Evolutionary conservation across 2,113 vertebrate species (phyloP), one percentile per base, ranked within the genome.

Genomic region (Illadopsis cleaveri): DNA sequence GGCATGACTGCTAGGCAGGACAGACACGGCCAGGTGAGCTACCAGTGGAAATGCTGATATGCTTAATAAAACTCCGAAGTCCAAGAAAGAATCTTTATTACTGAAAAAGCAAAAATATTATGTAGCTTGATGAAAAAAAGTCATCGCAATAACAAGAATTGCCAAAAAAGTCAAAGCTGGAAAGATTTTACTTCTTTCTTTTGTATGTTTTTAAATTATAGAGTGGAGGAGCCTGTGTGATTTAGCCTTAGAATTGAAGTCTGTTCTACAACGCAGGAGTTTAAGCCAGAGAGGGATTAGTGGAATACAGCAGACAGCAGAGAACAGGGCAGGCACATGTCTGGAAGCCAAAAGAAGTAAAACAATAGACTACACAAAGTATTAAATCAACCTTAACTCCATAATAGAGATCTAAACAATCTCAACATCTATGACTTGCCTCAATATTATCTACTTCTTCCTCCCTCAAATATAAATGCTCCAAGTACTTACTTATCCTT

Each of bases 331-430:
- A 58, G 16, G 30, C 16, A 9, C 28, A 45, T 6, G 30, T 40
- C 70, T 85, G 16, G 50, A 83, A 90, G 79, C 31, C 3, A 5
- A 75, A 78, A 68, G 47, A 31, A 53, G 40, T 64, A 73, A 61
- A 89, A 81, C 42, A 83, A 91, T 6, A 73, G 89, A 80, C 38
- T 77, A 84, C 15, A 78, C 10, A 91, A 90, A 77, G 31, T 60
- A 65, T 40, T 94, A 90, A 68, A 90, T 75, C 58, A 92, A 82
- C 30, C 12, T 60, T 50, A 82, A 90, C 66, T 68, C 92, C 28
- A 13, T 61, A 73, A 57, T 4, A 73, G 44, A 90, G 14, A 83
- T 77, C 57, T 94, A n/a, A 83, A 64, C 71, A 86, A 86, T 73
- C 70, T 89, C 44, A 86, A 51, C 22, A 77, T 45, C 45, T 61